Evolutionary conservation across 2,888 invertebrate species (phyloP).

Genomic region (Hirtodrosophila histrioides): DNA sequence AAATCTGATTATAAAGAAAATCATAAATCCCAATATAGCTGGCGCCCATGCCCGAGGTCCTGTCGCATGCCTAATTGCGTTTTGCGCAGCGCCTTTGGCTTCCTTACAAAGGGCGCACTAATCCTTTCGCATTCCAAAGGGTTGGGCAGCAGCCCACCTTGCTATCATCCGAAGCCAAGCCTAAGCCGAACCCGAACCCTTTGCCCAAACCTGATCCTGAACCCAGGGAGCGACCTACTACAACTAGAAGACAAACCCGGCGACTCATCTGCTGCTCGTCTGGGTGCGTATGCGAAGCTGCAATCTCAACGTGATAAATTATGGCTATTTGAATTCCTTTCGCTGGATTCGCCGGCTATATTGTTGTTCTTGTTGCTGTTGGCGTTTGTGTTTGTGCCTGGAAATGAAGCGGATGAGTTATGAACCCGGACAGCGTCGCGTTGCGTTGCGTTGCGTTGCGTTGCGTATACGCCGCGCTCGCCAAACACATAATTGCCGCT

Average conservation of each 20-base stretch:
- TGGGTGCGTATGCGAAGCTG: conserved; percentile 60
- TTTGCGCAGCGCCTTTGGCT: conserved; percentile 43
- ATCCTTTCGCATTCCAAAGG: conserved; percentile 56
- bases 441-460: conserved; percentile 28
- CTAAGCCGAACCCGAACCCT: conserved; percentile 12
- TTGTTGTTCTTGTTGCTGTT: conserved; percentile 24
- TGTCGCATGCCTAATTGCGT: conserved; percentile 69
- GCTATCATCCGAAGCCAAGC: conserved; percentile 12
- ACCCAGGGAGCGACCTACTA: conserved; percentile 23
- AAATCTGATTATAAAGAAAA: conserved; percentile 73
- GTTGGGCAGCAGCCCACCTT: conserved; percentile 13
- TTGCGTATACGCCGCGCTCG: conserved; percentile 64
- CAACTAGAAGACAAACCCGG: conserved; percentile 15
- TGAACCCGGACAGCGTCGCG: conserved; percentile 51
- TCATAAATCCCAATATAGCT: conserved; percentile 71
- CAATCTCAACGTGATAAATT: conserved; percentile 79
- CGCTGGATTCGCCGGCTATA: conserved; percentile 37
- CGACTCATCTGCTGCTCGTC: conserved; percentile 56
- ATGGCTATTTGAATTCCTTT: conserved; percentile 78
- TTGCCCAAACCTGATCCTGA: conserved; percentile 12
- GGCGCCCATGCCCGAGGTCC: conserved; percentile 43
- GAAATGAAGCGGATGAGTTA: conserved; percentile 76
- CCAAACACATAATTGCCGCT: conserved; percentile 78
- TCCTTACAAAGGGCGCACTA: conserved; percentile 28
- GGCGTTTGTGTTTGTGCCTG: conserved; percentile 34